Evolutionary conservation across 1,140 invertebrate genomes (phyloP), one percentile per base, ranked within the genome.

Genomic region (Drosophila persimilis): DNA sequence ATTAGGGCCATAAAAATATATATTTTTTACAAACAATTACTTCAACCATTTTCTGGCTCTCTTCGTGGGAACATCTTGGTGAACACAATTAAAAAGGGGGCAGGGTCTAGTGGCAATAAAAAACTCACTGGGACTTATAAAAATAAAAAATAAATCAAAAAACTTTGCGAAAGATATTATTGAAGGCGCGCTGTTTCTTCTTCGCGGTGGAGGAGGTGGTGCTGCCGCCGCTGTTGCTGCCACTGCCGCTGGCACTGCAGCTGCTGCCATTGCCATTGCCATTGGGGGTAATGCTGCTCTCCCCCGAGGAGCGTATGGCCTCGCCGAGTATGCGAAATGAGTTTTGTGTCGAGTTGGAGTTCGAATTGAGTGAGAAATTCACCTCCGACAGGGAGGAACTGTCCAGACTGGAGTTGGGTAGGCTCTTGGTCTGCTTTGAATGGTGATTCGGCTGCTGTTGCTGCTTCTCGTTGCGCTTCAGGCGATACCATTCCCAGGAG

Each of bases 401-500:
- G 51, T 90, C 89, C 44, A 86, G 35, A 6, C 83, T 90, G n/a
- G 69, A 61, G 29, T 65, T 83, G 15, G 77, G 72, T 45, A 74
- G 9, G 39, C 61, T 26, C 62, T 73, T 41, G 44, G 61, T 72
- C 35, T 74, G 47, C 31, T 66, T 52, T 6, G 46, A 39, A 39
- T 39, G 35, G 1, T 39, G 35, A 13, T 39, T 48, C 29, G 53
- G 52, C 46, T 59, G 39, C 8, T 72, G 65, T 46, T 81, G 71
- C 8, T 88, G 69, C 44, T 88, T 88, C 29, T 89, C 83, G 50
- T 45, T 64, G 0, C 83, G 64, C 39, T 67, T 80, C 0, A 89
- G 69, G n/a, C 90, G 90, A 77, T 89, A 88, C 90, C 90, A 91
- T 60, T 91, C 90, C 90, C 90, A 91, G 11, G 90, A 90, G 0